Conservation (phyloP, 2,797 vertebrate genomes). For the Cuculus canorus region DNA sequence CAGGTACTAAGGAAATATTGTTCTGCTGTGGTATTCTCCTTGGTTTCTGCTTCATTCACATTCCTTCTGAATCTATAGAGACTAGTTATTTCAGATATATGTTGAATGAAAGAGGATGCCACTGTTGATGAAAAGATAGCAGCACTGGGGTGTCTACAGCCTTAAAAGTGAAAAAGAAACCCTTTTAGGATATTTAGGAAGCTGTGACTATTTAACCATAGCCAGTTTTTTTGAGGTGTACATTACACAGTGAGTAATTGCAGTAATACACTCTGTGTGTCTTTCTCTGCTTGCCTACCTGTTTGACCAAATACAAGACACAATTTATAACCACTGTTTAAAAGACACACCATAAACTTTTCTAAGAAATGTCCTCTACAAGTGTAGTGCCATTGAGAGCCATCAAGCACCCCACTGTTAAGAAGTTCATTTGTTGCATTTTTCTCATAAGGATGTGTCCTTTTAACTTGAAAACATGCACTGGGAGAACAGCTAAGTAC, state of each 20-base stretch:
- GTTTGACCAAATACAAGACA: not conserved
- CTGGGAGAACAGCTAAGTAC: too few species aligned
- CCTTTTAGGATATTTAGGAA: not conserved
- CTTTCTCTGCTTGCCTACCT: not conserved
- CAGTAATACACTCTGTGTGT: not conserved
- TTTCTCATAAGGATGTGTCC: too few species aligned
- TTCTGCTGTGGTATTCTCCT: not conserved
- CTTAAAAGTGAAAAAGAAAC: not conserved
- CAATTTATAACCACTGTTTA: not conserved
- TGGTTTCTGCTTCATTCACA: not conserved
- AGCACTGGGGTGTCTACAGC: not conserved
- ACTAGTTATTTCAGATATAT: not conserved
- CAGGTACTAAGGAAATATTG: not conserved
- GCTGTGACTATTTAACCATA: not conserved
- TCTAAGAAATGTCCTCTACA: not conserved
- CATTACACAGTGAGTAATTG: rapidly evolving
- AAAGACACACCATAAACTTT: not conserved
- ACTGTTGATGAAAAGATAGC: not conserved
- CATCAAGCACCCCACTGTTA: not conserved
- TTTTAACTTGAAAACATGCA: too few species aligned
- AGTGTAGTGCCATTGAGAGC: not conserved
- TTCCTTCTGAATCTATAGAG: not conserved
- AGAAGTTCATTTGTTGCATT: too few species aligned
- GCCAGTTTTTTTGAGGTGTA: not conserved
- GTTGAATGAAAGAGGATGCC: not conserved